These are phyloP conservation scores for Bedellia somnulentella DNA, from an alignment of 2,888 invertebrate genomes.

Conservation along the genomic window DNA sequence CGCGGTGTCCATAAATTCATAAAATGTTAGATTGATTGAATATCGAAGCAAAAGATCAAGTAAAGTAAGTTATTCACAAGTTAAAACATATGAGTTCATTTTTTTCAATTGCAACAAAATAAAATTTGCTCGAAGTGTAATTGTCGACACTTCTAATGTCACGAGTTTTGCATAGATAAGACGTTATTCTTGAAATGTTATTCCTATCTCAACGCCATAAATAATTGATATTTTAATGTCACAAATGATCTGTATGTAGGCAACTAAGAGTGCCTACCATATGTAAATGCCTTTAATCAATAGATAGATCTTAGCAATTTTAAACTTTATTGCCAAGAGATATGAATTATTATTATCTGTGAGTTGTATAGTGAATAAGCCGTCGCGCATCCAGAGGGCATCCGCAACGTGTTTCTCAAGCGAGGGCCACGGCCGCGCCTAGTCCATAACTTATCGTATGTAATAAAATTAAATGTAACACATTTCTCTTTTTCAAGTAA, in stretches of 20 bases:
- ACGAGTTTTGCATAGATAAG: constrained; percentile 15
- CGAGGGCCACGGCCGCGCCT: constrained; percentile 43
- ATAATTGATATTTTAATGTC: constrained; percentile 60
- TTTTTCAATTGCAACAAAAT: too few species aligned
- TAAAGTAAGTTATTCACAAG: too few species aligned
- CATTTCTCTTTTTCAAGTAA: constrained; percentile 60
- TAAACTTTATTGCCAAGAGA: background rate
- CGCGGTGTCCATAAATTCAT: too few species aligned
- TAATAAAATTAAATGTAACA: constrained; percentile 62
- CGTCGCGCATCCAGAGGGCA: constrained; percentile 12
- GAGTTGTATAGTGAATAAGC: background rate
- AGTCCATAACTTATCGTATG: constrained; percentile 55
- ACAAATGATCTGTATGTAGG: constrained; percentile 55
- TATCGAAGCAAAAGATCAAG: too few species aligned
- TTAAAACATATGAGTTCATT: too few species aligned
- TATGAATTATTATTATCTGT: background rate
- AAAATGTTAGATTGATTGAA: too few species aligned
- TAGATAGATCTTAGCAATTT: background rate
- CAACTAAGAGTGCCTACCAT: constrained; percentile 23
- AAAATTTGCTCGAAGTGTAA: too few species aligned
- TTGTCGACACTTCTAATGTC: constrained; percentile 7
- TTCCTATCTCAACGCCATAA: constrained; percentile 49
- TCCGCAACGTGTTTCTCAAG: constrained; percentile 41
- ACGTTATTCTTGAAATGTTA: constrained; percentile 29
- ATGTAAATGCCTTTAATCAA: constrained; percentile 20